A percentile compares a stretch with the other conserved stretches of the same genome.
These are phyloP conservation scores for Cephus pulcher DNA, from an alignment of 2,888 invertebrate genomes.

Conservation along the genomic window DNA sequence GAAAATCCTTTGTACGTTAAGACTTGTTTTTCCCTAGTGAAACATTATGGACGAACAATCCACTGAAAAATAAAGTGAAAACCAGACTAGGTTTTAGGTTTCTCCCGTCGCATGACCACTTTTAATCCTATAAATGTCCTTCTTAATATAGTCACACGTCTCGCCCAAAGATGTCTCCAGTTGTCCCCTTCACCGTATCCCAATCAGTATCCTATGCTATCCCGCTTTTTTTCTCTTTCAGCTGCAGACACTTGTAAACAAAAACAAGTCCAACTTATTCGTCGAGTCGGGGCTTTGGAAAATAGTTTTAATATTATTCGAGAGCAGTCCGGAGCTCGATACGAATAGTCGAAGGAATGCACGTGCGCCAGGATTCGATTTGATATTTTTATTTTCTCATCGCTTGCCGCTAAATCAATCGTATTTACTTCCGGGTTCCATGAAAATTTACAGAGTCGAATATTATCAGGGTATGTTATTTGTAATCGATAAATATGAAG, in stretches of 20 bases:
- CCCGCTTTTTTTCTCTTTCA: slow-evolving; percentile 24
- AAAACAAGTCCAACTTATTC: not conserved
- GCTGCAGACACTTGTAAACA: not conserved
- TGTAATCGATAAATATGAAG: no score
- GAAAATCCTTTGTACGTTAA: not conserved
- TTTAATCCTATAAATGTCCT: not conserved
- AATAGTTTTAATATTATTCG: no score
- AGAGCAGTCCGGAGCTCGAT: no score
- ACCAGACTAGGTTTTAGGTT: not conserved
- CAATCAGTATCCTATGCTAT: slow-evolving; percentile 2
- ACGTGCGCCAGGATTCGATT: no score
- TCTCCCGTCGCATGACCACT: not conserved
- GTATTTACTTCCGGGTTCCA: no score
- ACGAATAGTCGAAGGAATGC: no score
- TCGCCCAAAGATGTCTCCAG: not conserved
- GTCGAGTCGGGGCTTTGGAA: not conserved
- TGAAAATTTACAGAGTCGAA: no score
- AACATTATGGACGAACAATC: not conserved
- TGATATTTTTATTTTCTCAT: no score
- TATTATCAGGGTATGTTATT: no score
- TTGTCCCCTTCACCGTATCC: not conserved
- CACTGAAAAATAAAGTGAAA: not conserved
- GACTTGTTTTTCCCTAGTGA: not conserved
- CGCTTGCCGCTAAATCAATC: no score
- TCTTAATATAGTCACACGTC: not conserved